These are phyloP conservation scores for Myiopsitta monachus DNA, from an alignment of 2,113 vertebrate species.

Conservation along the genomic window DNA sequence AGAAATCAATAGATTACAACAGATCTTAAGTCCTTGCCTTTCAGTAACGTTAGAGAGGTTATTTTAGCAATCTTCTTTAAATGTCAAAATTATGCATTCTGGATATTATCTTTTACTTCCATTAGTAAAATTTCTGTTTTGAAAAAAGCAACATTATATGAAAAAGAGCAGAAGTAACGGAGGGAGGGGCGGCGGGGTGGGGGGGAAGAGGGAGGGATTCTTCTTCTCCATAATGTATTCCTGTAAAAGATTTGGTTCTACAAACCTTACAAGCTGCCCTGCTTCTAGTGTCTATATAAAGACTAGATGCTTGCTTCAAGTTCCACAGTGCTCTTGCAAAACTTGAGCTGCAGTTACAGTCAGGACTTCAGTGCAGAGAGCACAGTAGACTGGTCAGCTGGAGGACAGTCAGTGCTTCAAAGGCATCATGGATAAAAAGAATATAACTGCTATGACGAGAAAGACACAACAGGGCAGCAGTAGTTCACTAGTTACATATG, in stretches of 20 bases:
- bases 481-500: not conserved
- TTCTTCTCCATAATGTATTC: not conserved
- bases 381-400: not conserved
- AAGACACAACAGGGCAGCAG: slow-evolving; percentile 29
- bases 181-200: too few species aligned
- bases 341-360: not conserved
- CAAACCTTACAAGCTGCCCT: not conserved
- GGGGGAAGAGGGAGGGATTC: not conserved
- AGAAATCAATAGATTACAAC: not conserved
- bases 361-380: not conserved
- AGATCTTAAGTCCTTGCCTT: not conserved
- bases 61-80: not conserved
- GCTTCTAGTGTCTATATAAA: not conserved
- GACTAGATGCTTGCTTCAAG: not conserved
- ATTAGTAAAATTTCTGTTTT: not conserved
- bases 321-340: not conserved
- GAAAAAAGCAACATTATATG: not conserved
- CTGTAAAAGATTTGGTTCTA: not conserved
- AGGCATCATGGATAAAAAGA: not conserved
- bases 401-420: slow-evolving; percentile 35
- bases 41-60: not conserved
- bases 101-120: not conserved
- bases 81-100: not conserved
- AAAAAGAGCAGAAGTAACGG: not conserved
- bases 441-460: not conserved